Evolutionary conservation across 1,140 invertebrate species (phyloP).

Genomic region (Heterodera schachtii): DNA sequence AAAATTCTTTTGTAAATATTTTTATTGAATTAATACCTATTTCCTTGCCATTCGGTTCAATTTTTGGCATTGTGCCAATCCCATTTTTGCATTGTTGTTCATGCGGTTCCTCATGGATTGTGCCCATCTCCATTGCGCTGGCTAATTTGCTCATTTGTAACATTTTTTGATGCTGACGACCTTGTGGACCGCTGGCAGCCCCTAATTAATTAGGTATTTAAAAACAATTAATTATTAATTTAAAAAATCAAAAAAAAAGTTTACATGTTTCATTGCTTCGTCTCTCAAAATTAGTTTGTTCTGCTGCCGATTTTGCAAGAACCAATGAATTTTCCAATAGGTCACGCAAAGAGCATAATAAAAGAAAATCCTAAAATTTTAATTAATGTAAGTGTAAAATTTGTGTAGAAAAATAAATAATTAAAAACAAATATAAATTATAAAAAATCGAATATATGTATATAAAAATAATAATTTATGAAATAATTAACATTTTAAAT

Average conservation of each 20-base stretch:
- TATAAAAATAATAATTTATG: no score
- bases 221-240: not conserved
- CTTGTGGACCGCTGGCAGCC: conserved; percentile 21
- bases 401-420: not conserved
- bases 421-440: no score
- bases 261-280: conserved; percentile 16
- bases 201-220: not conserved
- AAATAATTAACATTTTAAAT: no score
- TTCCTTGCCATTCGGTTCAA: no score
- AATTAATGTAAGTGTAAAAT: not conserved
- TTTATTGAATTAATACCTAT: no score
- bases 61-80: no score
- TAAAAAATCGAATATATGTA: no score
- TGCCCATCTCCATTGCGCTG: conserved; percentile 26
- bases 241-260: not conserved
- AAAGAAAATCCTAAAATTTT: conserved; percentile 2
- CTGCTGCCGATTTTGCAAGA: conserved; percentile 3
- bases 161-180: conserved; percentile 6
- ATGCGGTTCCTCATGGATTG: conserved; percentile 21
- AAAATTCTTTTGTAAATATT: no score
- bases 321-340: conserved; percentile 18
- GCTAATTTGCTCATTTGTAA: conserved; percentile 22
- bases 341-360: conserved; percentile 10
- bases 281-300: not conserved
- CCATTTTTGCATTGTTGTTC: conserved; percentile 1